Conservation (phyloP, 2,888 invertebrate genomes). For the Apamea epomidion region DNA sequence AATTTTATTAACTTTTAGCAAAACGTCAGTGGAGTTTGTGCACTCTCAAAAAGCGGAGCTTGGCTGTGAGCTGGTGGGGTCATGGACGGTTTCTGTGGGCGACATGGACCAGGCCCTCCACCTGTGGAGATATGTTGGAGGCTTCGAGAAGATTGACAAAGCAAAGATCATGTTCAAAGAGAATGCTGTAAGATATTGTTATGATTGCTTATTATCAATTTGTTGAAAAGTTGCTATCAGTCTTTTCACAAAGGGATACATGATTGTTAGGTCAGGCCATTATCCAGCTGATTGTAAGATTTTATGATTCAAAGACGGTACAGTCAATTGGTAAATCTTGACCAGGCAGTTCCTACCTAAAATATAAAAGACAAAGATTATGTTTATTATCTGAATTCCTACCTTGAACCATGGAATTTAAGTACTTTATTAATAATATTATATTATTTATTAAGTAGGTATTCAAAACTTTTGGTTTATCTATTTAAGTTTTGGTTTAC, state of each 20-base stretch:
- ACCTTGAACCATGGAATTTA: neutral
- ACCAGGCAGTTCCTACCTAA: neutral
- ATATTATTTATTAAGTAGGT: too few relatives aligned
- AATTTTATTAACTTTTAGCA: slow-evolving; percentile 86
- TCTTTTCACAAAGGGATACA: neutral
- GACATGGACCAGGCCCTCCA: slow-evolving; percentile 99
- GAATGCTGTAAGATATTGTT: slow-evolving; percentile 90
- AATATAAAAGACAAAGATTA: neutral
- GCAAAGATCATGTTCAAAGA: slow-evolving; percentile 93
- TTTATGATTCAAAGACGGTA: neutral
- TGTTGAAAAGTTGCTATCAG: slow-evolving; percentile 6
- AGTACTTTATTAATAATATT: too few relatives aligned
- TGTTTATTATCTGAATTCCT: neutral
- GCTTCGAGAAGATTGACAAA: slow-evolving; percentile 96
- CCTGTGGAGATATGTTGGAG: slow-evolving; percentile 98
- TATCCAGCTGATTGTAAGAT: neutral
- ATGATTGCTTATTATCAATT: slow-evolving; percentile 1
- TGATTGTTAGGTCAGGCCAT: neutral
- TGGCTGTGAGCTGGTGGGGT: slow-evolving; percentile 97
- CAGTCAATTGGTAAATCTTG: neutral
- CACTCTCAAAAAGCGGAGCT: slow-evolving; percentile 93
- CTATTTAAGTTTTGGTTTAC: too few relatives aligned
- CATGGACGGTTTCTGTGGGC: slow-evolving; percentile 98
- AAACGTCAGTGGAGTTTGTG: slow-evolving; percentile 94
- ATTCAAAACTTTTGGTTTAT: neutral